Percentiles rank a stretch among this genome's conserved stretches.
Evolutionary conservation across 2,888 invertebrate genomes (phyloP).

Genomic region (Anthoptus insignis): DNA sequence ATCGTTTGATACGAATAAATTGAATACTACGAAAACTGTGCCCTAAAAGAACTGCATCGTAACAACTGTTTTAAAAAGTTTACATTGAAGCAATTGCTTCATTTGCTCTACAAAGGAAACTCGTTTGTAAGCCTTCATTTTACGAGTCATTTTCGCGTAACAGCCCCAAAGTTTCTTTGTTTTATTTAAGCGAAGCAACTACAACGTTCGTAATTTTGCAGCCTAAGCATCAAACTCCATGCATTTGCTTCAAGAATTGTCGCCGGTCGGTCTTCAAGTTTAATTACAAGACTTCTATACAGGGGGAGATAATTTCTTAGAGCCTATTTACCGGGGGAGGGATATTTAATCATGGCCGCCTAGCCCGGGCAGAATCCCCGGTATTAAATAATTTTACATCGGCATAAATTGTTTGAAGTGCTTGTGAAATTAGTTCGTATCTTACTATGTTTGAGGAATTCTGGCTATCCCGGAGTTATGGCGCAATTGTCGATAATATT

Average conservation of each 20-base stretch:
- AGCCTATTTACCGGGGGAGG: constrained; percentile 65
- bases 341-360: constrained; percentile 72
- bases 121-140: constrained; percentile 22
- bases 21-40: constrained; percentile 22
- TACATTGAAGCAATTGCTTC: constrained; percentile 30
- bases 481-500: not conserved
- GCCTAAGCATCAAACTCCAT: constrained; percentile 29
- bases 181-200: constrained; percentile 35
- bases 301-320: constrained; percentile 75
- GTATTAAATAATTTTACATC: constrained; percentile 63
- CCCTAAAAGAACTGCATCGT: constrained; percentile 23
- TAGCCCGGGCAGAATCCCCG: constrained; percentile 62
- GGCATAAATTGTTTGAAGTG: constrained; percentile 43
- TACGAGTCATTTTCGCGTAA: constrained; percentile 28
- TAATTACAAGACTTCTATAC: constrained; percentile 75
- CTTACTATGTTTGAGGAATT: constrained; percentile 10
- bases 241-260: constrained; percentile 39
- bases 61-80: constrained; percentile 19
- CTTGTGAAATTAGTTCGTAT: constrained; percentile 33
- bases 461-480: constrained; percentile 8
- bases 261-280: constrained; percentile 55
- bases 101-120: constrained; percentile 14
- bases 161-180: constrained; percentile 25
- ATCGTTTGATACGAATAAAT: constrained; percentile 28
- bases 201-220: constrained; percentile 13